Evolutionary conservation across 2,113 vertebrate genomes (phyloP).

Genomic region (Oreochromis niloticus): DNA sequence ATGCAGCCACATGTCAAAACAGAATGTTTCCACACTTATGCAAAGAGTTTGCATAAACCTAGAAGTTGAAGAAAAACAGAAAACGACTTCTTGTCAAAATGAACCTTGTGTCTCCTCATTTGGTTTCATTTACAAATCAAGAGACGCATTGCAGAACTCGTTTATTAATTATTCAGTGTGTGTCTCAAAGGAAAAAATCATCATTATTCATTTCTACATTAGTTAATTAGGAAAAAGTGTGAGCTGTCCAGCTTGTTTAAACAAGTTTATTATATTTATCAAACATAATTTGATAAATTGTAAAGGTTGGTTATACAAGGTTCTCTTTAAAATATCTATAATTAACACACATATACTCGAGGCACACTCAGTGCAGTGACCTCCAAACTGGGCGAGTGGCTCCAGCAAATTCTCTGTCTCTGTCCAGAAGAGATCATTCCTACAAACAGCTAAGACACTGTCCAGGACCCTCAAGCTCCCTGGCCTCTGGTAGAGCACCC

Average conservation of each 20-base stretch:
- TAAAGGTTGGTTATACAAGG: not conserved
- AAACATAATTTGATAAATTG: not conserved
- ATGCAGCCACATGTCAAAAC: not conserved
- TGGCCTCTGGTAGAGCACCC: not conserved
- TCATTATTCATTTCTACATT: not conserved
- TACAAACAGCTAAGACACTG: not conserved
- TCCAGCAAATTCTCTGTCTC: not conserved
- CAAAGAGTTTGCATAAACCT: not conserved
- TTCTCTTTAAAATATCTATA: not conserved
- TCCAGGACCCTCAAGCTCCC: not conserved
- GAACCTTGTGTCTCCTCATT: not conserved
- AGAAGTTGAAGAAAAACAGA: not conserved
- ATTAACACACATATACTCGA: not conserved
- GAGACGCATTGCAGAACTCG: not conserved
- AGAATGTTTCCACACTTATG: not conserved
- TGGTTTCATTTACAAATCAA: not conserved
- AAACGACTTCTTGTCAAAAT: not conserved
- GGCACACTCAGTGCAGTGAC: not conserved
- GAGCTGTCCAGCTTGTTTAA: not conserved
- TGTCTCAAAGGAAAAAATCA: not conserved
- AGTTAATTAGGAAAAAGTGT: not conserved
- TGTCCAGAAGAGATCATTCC: not conserved
- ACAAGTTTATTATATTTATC: not conserved
- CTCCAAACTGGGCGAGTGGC: not conserved
- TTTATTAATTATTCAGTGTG: not conserved